A percentile compares a stretch with the other conserved stretches of the same genome.
These are phyloP conservation scores for Chascanopsetta lugubris DNA, from an alignment of 2,113 vertebrate species.

Conservation along the genomic window DNA sequence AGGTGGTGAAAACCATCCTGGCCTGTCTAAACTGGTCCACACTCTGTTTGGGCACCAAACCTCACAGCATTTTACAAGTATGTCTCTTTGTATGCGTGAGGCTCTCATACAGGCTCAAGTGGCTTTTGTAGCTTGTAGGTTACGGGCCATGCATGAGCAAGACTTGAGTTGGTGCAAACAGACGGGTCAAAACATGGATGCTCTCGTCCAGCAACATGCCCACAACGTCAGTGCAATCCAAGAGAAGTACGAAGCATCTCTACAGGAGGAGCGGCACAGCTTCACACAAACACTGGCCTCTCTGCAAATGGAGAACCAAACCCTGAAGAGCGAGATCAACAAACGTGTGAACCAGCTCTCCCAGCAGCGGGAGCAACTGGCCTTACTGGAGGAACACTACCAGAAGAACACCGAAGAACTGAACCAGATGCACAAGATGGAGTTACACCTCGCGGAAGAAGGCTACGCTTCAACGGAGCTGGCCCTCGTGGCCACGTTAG, in stretches of 20 bases:
- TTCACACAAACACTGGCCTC: slow-evolving; percentile 81
- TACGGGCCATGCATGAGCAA: slow-evolving; percentile 84
- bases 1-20: slow-evolving; percentile 72
- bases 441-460: slow-evolving; percentile 81
- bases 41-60: slow-evolving; percentile 73
- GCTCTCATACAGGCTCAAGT: slow-evolving; percentile 92
- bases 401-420: slow-evolving; percentile 79
- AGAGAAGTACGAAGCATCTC: slow-evolving; percentile 84
- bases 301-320: slow-evolving; percentile 85
- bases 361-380: slow-evolving; percentile 78
- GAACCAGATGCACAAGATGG: slow-evolving; percentile 80
- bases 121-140: slow-evolving; percentile 88
- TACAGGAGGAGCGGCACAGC: slow-evolving; percentile 84
- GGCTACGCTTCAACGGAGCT: slow-evolving; percentile 79
- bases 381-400: slow-evolving; percentile 80
- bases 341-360: slow-evolving; percentile 80
- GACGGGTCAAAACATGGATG: slow-evolving; percentile 80
- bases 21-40: slow-evolving; percentile 82
- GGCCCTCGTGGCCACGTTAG: slow-evolving; percentile 81
- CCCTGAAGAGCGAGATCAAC: slow-evolving; percentile 82
- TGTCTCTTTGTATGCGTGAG: slow-evolving; percentile 87
- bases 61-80: slow-evolving; percentile 75
- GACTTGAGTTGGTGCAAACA: slow-evolving; percentile 84
- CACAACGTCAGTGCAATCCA: slow-evolving; percentile 80
- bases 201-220: slow-evolving; percentile 83